Conservation (phyloP, 2,888 invertebrate genomes). For the Phanerotoma sp. region DNA sequence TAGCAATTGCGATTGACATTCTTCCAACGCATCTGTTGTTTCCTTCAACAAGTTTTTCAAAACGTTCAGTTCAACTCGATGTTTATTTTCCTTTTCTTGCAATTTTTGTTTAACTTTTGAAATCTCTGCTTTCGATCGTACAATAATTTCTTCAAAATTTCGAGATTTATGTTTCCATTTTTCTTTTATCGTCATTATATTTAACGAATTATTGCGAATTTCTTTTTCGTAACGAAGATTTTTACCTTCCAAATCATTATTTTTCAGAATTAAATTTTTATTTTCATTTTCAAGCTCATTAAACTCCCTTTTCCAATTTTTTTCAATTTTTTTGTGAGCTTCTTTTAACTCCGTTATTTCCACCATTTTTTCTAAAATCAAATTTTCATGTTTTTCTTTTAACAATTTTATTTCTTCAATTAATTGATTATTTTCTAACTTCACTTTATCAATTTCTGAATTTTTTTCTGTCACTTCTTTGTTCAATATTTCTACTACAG, state of each 20-base stretch:
- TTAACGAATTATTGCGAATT: conserved; percentile 38
- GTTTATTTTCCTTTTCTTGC: conserved; percentile 43
- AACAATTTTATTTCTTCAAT: conserved; percentile 35
- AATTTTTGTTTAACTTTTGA: conserved; percentile 41
- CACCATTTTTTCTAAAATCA: conserved; percentile 34
- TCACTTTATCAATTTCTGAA: conserved; percentile 30
- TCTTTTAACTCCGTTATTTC: conserved; percentile 38
- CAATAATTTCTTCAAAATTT: conserved; percentile 44
- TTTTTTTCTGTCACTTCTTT: conserved; percentile 36
- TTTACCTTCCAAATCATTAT: conserved; percentile 39
- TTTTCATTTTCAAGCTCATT: conserved; percentile 38
- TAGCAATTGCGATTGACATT: conserved; percentile 46
- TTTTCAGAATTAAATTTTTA: conserved; percentile 28
- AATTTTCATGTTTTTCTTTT: conserved; percentile 36
- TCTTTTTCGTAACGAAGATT: conserved; percentile 41
- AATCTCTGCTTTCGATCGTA: conserved; percentile 40
- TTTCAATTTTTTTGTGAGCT: conserved; percentile 32
- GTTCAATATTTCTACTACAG: conserved; percentile 40
- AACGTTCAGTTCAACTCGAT: conserved; percentile 42
- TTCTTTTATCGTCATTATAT: conserved; percentile 39
- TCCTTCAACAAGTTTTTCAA: conserved; percentile 45
- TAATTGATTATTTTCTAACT: conserved; percentile 32
- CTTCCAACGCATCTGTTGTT: conserved; percentile 44
- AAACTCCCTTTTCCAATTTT: conserved; percentile 35
- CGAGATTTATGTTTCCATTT: conserved; percentile 38